A percentile compares a stretch with the other conserved stretches of the same genome.
phyloP scores from a whole-genome alignment of 35 echinoderm and acorn worm species.

The Apostichopus japonicus region DNA sequence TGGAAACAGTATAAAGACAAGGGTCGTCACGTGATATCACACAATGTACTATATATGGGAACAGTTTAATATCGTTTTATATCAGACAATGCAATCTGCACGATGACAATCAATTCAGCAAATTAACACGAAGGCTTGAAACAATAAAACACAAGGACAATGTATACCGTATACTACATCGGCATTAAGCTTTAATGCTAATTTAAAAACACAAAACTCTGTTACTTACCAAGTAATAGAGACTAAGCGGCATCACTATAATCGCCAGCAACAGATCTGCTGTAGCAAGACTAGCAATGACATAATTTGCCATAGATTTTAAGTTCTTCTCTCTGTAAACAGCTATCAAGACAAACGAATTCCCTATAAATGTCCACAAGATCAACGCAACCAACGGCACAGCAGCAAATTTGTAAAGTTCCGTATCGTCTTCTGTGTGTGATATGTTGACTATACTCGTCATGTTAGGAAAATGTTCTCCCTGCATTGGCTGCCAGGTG shows the following conservation, averaged over 20 bases:
- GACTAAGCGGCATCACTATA: conserved; percentile 86
- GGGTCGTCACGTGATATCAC: no score
- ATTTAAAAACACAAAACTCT: neutral
- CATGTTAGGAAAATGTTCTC: neutral
- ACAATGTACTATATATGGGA: no score
- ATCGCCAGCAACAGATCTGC: conserved; percentile 86
- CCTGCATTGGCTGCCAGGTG: neutral
- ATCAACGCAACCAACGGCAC: conserved; percentile 76
- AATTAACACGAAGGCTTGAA: no score
- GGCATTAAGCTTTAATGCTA: no score
- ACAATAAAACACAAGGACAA: no score
- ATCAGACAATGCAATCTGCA: no score
- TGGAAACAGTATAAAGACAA: no score
- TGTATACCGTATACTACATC: no score
- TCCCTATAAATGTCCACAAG: conserved; percentile 94
- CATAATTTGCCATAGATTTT: conserved; percentile 99
- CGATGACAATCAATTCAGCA: no score
- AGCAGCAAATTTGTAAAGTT: conserved; percentile 40
- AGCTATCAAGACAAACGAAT: conserved; percentile 92
- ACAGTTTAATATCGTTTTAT: no score
- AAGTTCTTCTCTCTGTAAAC: conserved; percentile 87
- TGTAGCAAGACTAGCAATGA: conserved; percentile 88
- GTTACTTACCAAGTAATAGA: conserved; percentile 82
- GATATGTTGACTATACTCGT: neutral
- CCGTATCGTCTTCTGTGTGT: neutral